Evolutionary conservation across 2,888 invertebrate genomes (phyloP), one percentile per base, ranked within the genome.

Genomic region (Scaptomyza polygonia): DNA sequence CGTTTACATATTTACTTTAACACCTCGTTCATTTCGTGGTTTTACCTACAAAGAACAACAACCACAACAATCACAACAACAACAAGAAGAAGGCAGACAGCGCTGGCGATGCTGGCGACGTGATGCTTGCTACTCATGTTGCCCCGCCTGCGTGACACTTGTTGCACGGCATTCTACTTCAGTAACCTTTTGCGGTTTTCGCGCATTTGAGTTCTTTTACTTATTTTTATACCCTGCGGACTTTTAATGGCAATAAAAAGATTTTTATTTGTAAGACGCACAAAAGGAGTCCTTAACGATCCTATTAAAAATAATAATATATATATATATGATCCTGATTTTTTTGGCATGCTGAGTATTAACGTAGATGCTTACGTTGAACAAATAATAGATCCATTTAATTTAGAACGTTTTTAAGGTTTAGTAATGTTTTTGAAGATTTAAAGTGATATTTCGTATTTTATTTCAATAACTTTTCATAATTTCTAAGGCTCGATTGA

Each of bases 1-100:
- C 56, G 73, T 74, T 71, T 68, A 84, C 77, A 77, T 79, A 79
- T 79, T 79, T 84, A 63, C 73, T 68, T 73, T 80, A 73, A 83
- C 79, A 79, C 79, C 81, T 84, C 74, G 67, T 49, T 49, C 21
- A 43, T 52, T 54, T 59, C 53, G 51, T 71, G 71, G 61, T 68
- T 75, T 57, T 75, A 67, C 63, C 73, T 73, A 77, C 81, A 73
- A 65, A 14, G 9, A 39, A 25, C 34, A n/a, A 7, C 34, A 14
- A 55, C 58, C 39, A 40, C 44, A 58, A 32, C 34, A n/a, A 7
- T 21, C 11, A 55, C 58, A 34, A 40, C 44, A 58, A 32, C 43
- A 48, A 48, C 43, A 43, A 51, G 5, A 52, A 58, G 43, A 49
- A 48, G 49, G 29, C 3, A 29, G 36, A 0, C 36, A n/a, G 36